These are phyloP conservation scores for Thaumetopoea pityocampa DNA, from an alignment of 1,140 invertebrate species.

Conservation along the genomic window DNA sequence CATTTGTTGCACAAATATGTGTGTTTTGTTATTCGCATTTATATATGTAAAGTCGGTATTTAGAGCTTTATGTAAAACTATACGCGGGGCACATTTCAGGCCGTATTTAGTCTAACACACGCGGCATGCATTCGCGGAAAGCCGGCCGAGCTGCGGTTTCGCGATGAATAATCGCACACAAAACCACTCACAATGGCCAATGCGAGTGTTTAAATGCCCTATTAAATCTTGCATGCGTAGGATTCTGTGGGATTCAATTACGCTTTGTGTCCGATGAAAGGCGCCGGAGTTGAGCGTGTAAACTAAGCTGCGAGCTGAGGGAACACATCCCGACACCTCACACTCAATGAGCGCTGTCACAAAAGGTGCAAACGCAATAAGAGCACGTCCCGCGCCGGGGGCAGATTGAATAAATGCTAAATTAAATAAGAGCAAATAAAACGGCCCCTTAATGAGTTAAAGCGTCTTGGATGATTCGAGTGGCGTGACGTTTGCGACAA, in stretches of 20 bases:
- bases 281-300: slow-evolving; percentile 65
- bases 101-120: slow-evolving; percentile 47
- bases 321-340: slow-evolving; percentile 73
- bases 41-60: slow-evolving; percentile 17
- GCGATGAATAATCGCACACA: slow-evolving; percentile 68
- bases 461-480: slow-evolving; percentile 54
- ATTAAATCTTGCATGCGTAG: slow-evolving; percentile 73
- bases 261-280: slow-evolving; percentile 73
- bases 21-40: slow-evolving; percentile 8
- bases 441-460: slow-evolving; percentile 60
- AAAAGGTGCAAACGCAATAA: slow-evolving; percentile 70
- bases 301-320: slow-evolving; percentile 57
- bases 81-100: slow-evolving; percentile 34
- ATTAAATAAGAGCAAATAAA: slow-evolving; percentile 76
- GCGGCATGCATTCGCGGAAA: slow-evolving; percentile 45
- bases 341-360: slow-evolving; percentile 66
- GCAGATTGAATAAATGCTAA: slow-evolving; percentile 74
- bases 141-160: slow-evolving; percentile 52
- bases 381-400: slow-evolving; percentile 54
- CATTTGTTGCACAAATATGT: slow-evolving; percentile 3
- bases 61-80: slow-evolving; percentile 39
- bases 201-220: slow-evolving; percentile 75
- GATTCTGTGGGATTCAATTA: slow-evolving; percentile 74
- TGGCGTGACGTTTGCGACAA: slow-evolving; percentile 49
- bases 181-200: slow-evolving; percentile 70